These are phyloP conservation scores for Trogon melanurus DNA, from an alignment of 2,113 vertebrate species.

Conservation along the genomic window DNA sequence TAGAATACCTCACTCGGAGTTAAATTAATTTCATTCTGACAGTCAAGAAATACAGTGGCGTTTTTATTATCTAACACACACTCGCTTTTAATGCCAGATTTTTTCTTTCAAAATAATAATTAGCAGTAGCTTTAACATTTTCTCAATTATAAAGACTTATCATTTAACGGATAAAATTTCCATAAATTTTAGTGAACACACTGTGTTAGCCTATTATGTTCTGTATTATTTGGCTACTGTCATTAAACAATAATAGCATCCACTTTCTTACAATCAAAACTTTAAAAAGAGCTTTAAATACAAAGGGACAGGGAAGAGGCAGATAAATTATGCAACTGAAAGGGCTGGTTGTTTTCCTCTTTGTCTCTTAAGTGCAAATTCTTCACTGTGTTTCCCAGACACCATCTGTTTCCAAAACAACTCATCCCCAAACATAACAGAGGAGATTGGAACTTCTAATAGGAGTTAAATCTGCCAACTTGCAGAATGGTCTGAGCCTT, in stretches of 20 bases:
- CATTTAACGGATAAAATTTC: conserved; percentile 25
- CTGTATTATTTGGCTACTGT: conserved; percentile 10
- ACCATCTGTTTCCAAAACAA: conserved; percentile 42
- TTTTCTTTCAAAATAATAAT: conserved; percentile 32
- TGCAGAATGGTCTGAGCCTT: not conserved
- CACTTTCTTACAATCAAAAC: conserved; percentile 10
- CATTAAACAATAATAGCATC: conserved; percentile 18
- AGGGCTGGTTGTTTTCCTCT: not conserved
- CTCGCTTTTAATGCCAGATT: conserved; percentile 17
- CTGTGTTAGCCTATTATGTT: not conserved
- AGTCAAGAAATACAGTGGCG: not conserved
- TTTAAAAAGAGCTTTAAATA: conserved; percentile 6
- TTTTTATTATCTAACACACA: not conserved
- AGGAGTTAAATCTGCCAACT: conserved; percentile 1
- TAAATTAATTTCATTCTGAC: conserved; percentile 8
- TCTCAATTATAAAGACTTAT: conserved; percentile 8
- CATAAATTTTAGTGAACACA: conserved; percentile 1
- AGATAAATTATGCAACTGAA: conserved; percentile 20
- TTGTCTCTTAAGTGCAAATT: not conserved
- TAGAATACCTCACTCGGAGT: not conserved
- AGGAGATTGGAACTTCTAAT: not conserved
- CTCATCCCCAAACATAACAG: not conserved
- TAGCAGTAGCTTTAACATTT: conserved; percentile 12
- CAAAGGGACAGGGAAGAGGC: not conserved
- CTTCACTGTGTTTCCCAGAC: conserved; percentile 16